These are phyloP conservation scores for Zootermopsis nevadensis DNA, from an alignment of 2,888 invertebrate genomes.

Conservation along the genomic window DNA sequence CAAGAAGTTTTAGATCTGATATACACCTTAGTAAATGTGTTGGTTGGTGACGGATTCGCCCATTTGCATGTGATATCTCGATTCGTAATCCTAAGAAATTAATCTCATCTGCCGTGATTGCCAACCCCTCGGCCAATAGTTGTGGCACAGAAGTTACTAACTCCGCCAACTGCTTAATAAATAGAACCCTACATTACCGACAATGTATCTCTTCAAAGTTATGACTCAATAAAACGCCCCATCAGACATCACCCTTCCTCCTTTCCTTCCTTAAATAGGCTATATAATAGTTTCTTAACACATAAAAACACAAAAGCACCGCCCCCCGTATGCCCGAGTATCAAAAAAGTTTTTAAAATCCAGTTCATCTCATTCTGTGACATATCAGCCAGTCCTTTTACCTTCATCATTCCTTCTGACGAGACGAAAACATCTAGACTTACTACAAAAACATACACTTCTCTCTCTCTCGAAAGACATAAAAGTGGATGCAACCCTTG, in stretches of 20 bases:
- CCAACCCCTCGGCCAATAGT: too few species aligned
- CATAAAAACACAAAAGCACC: slow-evolving; percentile 25
- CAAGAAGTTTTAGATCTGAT: too few species aligned
- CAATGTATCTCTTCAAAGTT: slow-evolving; percentile 13
- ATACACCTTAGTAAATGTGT: too few species aligned
- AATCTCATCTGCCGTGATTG: too few species aligned
- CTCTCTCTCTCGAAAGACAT: not conserved
- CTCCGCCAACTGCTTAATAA: not conserved
- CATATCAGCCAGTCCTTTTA: not conserved
- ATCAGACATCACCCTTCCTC: not conserved
- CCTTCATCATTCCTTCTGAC: not conserved
- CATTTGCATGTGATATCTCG: too few species aligned
- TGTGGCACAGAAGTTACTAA: not conserved
- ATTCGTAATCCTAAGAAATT: too few species aligned
- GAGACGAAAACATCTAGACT: slow-evolving; percentile 14
- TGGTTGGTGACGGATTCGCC: too few species aligned
- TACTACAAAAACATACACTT: slow-evolving; percentile 24
- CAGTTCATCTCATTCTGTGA: slow-evolving; percentile 3
- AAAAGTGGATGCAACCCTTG: slow-evolving; percentile 21
- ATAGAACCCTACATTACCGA: not conserved
- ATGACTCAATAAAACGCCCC: slow-evolving; percentile 23
- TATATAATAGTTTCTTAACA: slow-evolving; percentile 27
- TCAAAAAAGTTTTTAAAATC: slow-evolving; percentile 10
- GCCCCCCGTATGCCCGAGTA: slow-evolving; percentile 8
- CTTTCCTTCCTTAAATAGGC: slow-evolving; percentile 25